These are phyloP conservation scores for Phocides pigmalion DNA, from an alignment of 1,140 invertebrate species.

Conservation along the genomic window DNA sequence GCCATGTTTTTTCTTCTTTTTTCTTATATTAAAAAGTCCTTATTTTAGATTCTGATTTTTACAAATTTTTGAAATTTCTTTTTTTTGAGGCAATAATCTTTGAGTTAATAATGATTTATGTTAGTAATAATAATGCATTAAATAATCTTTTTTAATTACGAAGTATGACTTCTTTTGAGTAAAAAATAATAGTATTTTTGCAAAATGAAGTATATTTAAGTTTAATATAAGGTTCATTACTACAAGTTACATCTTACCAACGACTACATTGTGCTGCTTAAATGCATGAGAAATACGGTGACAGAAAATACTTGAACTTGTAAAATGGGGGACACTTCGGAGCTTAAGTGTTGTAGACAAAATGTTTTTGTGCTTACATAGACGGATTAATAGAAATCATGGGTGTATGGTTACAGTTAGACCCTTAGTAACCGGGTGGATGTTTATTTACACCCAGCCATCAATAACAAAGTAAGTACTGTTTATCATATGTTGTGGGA, in stretches of 20 bases:
- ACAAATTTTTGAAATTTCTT: too few relatives aligned
- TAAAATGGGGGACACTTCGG: slow-evolving; percentile 47
- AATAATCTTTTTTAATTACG: too few relatives aligned
- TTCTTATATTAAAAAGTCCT: too few relatives aligned
- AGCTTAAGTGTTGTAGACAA: slow-evolving; percentile 67
- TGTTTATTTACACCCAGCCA: slow-evolving; percentile 50
- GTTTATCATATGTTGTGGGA: slow-evolving; percentile 70
- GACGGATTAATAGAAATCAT: slow-evolving; percentile 54
- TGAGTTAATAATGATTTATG: too few relatives aligned
- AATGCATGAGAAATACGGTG: slow-evolving; percentile 72
- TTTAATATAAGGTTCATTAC: too few relatives aligned
- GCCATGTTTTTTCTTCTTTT: too few relatives aligned
- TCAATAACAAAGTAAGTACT: slow-evolving; percentile 69
- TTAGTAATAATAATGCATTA: too few relatives aligned
- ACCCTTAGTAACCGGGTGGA: slow-evolving; percentile 45
- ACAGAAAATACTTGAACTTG: slow-evolving; percentile 54
- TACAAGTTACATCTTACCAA: slow-evolving; percentile 40
- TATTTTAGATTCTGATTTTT: too few relatives aligned
- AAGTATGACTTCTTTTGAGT: too few relatives aligned
- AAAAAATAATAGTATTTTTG: too few relatives aligned
- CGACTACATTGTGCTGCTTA: slow-evolving; percentile 51
- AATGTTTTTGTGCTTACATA: slow-evolving; percentile 59
- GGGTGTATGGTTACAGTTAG: slow-evolving; percentile 59
- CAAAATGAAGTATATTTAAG: slow-evolving; percentile 1
- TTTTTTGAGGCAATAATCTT: too few relatives aligned